Base-by-base conservation (phyloP, 2,797 vertebrate species). In the Notolabrus celidotus region DNA sequence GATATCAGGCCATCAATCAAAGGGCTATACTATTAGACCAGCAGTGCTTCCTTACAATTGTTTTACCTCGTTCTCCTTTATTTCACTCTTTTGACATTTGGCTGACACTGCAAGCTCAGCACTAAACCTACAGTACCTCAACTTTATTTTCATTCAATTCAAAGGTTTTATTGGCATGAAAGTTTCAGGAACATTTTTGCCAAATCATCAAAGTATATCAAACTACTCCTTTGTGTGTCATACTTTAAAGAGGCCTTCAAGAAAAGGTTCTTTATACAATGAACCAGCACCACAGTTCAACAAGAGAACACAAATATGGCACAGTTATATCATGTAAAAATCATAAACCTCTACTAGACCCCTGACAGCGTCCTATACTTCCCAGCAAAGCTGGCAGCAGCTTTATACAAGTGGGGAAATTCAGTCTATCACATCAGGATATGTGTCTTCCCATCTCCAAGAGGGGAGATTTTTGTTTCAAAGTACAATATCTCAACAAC, bases 1-100 rank as follows among this genome's bases (percentile, higher is more conserved):
- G 73, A 77, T 79, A 86, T 86, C 71, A 77, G 87, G 65, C 57
- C 57, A 86, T 87, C 82, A 71, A 33, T 90, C 85, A 82, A 23
- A 34, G 29, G 43, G 59, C 55, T 50, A 56, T 57, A 17, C 71
- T 52, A 65, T 84, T 72, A 74, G 74, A 77, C 19, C 55, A 51
- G 16, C 74, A 59, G 27, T 67, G 82, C n/a, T 46, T 71, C 51
- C 50, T 49, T 19, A 36, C 23, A 58, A 17, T 59, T 15, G 17
- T 63, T 71, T 78, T 23, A 61, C 58, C 66, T 23, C 10, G 38
- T 71, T 58, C 72, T 63, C 17, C 42, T 72, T 65, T 41, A 25
- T 51, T 82, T 59, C 23, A 19, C 39, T 60, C 43, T 69, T 67
- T 60, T 72, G 51, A 76, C 41, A 50, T 78, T 67, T 27, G 46